A percentile compares a stretch with the other conserved stretches of the same genome.
Conservation (phyloP, 1,140 invertebrate species). For the Hirudo medicinalis region DNA sequence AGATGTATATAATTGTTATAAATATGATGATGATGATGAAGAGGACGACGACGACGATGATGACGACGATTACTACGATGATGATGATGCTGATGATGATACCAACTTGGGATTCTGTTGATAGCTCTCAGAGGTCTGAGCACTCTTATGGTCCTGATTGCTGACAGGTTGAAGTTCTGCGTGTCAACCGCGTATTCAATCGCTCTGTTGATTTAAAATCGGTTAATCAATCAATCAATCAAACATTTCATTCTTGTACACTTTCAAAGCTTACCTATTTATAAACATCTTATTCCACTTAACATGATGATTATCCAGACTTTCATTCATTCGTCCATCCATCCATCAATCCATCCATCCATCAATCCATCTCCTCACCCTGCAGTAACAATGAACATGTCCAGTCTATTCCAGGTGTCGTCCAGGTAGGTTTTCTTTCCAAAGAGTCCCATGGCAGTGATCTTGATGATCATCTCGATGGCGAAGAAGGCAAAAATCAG, state of each 20-base stretch:
- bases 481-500: conserved; percentile 97
- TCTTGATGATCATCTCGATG: conserved; percentile 71
- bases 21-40: too few species aligned
- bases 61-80: too few species aligned
- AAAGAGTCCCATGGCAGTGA: conserved; percentile 87
- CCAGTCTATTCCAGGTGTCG: conserved; percentile 87
- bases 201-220: conserved; percentile 47
- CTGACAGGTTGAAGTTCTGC: conserved; percentile 93
- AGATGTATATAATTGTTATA: too few species aligned
- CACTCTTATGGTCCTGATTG: conserved; percentile 92
- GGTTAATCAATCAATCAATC: neutral
- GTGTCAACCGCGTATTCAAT: conserved; percentile 84
- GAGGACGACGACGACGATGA: too few species aligned
- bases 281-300: neutral
- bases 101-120: conserved; percentile 98
- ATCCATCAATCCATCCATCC: conserved; percentile 1
- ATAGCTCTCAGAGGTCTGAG: conserved; percentile 87
- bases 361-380: conserved; percentile 53
- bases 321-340: neutral
- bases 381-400: conserved; percentile 87
- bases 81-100: too few species aligned
- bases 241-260: too few species aligned
- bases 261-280: neutral
- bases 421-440: conserved; percentile 82
- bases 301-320: neutral